These are phyloP conservation scores for Melinaea marsaeus DNA, from an alignment of 2,888 invertebrate genomes.

Conservation along the genomic window DNA sequence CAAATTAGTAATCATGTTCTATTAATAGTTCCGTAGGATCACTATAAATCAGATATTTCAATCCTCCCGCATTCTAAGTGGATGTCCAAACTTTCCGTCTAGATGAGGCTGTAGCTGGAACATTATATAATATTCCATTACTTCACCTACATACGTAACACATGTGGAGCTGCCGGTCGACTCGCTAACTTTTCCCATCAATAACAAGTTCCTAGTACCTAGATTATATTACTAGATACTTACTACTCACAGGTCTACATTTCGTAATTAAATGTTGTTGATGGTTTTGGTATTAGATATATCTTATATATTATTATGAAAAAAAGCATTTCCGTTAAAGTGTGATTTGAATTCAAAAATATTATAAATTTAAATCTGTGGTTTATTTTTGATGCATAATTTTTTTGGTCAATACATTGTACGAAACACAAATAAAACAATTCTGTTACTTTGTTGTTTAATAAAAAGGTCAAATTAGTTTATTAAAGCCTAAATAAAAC, in stretches of 20 bases:
- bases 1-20: too few relatives aligned
- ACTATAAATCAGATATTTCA: slow-evolving; percentile 3
- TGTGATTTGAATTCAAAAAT: too few relatives aligned
- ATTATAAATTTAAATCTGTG: too few relatives aligned
- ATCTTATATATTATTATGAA: too few relatives aligned
- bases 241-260: neutral
- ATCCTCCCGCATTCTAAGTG: neutral
- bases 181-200: slow-evolving; percentile 41
- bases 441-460: too few relatives aligned
- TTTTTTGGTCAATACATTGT: too few relatives aligned
- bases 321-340: too few relatives aligned
- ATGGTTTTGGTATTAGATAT: neutral
- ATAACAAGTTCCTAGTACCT: slow-evolving; percentile 39
- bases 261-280: slow-evolving; percentile 1
- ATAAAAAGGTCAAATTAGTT: too few relatives aligned
- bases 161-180: neutral
- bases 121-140: slow-evolving; percentile 7
- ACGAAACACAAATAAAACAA: too few relatives aligned
- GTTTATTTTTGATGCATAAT: too few relatives aligned
- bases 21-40: neutral
- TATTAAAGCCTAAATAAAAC: too few relatives aligned
- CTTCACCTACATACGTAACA: slow-evolving; percentile 2
- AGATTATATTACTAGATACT: neutral
- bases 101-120: neutral
- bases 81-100: neutral